Evolutionary conservation across 2,888 invertebrate genomes (phyloP).

Genomic region (Chrysolina oricalcia): DNA sequence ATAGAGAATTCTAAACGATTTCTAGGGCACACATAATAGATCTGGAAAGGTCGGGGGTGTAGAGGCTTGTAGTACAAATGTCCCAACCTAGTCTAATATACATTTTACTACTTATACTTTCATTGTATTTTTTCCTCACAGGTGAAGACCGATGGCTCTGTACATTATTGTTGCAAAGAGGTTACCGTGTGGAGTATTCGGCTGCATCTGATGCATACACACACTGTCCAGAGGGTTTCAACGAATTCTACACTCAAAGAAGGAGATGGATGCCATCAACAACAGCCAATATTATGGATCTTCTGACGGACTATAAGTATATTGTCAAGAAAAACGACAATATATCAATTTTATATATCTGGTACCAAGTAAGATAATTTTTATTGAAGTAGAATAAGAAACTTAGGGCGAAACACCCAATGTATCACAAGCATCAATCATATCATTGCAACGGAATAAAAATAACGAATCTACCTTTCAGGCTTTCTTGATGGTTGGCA

Average conservation of each 20-base stretch:
- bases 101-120: too few species aligned
- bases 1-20: too few species aligned
- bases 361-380: constrained; percentile 77
- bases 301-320: constrained; percentile 84
- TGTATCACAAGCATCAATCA: too few species aligned
- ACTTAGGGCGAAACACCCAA: too few species aligned
- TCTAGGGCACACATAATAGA: too few species aligned
- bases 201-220: constrained; percentile 97
- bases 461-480: constrained; percentile 72
- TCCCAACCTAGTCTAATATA: too few species aligned
- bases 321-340: constrained; percentile 91
- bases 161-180: constrained; percentile 91
- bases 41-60: too few species aligned
- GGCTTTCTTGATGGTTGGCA: constrained; percentile 81
- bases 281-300: constrained; percentile 94
- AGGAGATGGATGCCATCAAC: constrained; percentile 97
- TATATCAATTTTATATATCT: constrained; percentile 87
- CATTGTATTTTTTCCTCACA: constrained; percentile 58
- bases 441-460: not conserved
- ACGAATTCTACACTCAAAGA: constrained; percentile 95
- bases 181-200: constrained; percentile 94
- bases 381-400: too few species aligned
- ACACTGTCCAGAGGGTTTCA: constrained; percentile 93
- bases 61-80: too few species aligned
- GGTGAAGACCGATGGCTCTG: constrained; percentile 98